Conservation (phyloP, 2,797 vertebrate genomes). For the Pangasius macronema region DNA sequence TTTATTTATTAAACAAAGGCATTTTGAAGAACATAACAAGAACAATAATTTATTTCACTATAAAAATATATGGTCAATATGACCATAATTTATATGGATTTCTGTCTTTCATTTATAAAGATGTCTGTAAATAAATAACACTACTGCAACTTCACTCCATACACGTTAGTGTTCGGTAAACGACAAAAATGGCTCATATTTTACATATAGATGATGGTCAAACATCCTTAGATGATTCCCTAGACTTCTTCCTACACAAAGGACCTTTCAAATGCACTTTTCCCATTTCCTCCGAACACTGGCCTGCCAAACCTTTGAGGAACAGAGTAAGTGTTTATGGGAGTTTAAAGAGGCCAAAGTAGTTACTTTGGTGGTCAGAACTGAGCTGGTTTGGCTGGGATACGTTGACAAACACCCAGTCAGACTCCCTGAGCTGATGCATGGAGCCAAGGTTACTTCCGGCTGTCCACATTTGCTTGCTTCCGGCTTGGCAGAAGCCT, state of each 20-base stretch:
- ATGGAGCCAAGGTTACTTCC: slow-evolving; percentile 85
- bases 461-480: slow-evolving; percentile 70
- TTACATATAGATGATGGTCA: not conserved
- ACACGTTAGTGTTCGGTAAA: slow-evolving; percentile 47
- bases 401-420: slow-evolving; percentile 83
- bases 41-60: slow-evolving; percentile 14
- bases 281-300: not conserved
- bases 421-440: slow-evolving; percentile 75
- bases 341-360: slow-evolving; percentile 92
- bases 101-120: not conserved
- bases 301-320: not conserved
- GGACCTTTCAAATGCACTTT: not conserved
- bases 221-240: not conserved
- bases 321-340: slow-evolving; percentile 55
- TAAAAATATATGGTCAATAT: slow-evolving; percentile 42
- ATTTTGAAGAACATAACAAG: slow-evolving; percentile 1
- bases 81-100: slow-evolving; percentile 34
- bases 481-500: slow-evolving; percentile 71
- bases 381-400: slow-evolving; percentile 77
- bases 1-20: slow-evolving; percentile 13
- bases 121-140: slow-evolving; percentile 45
- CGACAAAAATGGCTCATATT: slow-evolving; percentile 1
- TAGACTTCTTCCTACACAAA: not conserved
- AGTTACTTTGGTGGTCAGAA: slow-evolving; percentile 80
- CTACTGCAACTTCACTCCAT: slow-evolving; percentile 15